A percentile compares a stretch with the other conserved stretches of the same genome.
Evolutionary conservation across 2,888 invertebrate genomes (phyloP).

Genomic region (Taenaris catops): DNA sequence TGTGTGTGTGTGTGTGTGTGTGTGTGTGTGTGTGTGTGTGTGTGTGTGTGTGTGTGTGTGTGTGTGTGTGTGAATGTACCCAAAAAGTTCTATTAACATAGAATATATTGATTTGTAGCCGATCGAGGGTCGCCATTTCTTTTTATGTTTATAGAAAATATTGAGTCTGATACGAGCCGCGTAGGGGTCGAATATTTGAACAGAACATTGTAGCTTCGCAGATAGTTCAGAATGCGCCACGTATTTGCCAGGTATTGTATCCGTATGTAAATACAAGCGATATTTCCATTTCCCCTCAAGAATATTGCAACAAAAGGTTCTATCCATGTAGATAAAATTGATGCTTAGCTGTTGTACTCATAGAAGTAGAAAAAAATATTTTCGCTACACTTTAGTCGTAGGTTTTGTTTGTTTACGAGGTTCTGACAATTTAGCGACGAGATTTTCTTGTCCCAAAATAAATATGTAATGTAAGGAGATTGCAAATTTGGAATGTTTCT

Average conservation of each 20-base stretch:
- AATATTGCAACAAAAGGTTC: conserved; percentile 15
- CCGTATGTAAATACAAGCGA: conserved; percentile 28
- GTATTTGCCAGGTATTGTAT: conserved; percentile 29
- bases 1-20: too few species aligned
- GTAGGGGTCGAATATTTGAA: conserved; percentile 28
- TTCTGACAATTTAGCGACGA: too few species aligned
- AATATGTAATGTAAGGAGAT: too few species aligned
- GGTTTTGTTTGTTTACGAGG: too few species aligned
- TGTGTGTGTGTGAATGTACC: too few species aligned
- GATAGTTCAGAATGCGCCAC: conserved; percentile 20
- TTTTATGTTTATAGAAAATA: conserved; percentile 21
- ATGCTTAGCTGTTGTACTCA: conserved; percentile 3
- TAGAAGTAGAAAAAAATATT: conserved; percentile 2
- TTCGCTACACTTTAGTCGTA: background rate
- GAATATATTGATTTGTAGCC: conserved; percentile 20
- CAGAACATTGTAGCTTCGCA: conserved; percentile 24
- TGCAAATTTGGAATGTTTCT: too few species aligned
- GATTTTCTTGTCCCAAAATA: too few species aligned
- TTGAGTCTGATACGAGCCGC: conserved; percentile 17
- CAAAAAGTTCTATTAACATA: too few species aligned
- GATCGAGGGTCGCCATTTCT: conserved; percentile 4
- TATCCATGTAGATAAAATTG: conserved; percentile 10
- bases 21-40: too few species aligned
- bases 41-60: too few species aligned
- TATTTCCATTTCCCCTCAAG: conserved; percentile 29